Base-by-base conservation (phyloP, 2,113 vertebrate species). In the Calidris pygmaea region DNA sequence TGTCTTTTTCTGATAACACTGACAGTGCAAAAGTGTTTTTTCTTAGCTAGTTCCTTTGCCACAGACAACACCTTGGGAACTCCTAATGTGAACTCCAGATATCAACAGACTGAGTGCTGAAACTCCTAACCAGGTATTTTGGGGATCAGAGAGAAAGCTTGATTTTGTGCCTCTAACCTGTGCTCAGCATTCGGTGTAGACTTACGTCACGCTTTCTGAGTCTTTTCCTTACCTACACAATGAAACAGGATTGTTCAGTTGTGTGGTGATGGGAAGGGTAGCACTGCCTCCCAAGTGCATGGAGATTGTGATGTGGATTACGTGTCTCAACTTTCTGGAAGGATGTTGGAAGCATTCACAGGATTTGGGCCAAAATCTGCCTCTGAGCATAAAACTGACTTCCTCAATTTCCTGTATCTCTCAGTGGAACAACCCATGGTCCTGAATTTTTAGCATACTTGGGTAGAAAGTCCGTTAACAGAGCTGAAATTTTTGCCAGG, bases 281-380 rank as follows among this genome's bases (percentile, higher is more conserved):
- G 34, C 16, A 32, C 26, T 45, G 12, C 12, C 4, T 47, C 19
- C 23, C 26, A 87, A 7, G 24, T 3, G 1, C 11, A 4, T 13
- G 24, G 6, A 52, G 21, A 23, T 13, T 68, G 14, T 12, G 5
- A 6, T 20, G 4, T 1, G 3, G 13, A 11, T 59, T 60, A 2
- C 0, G 1, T 18, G 3, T 77, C 52, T 89, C 18, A 55, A 2
- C 19, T 43, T 89, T 67, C 65, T 59, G 34, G 34, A 91, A 91
- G 21, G 6, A 52, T 30, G 10, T 7, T n/a, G 23, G 35, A 75
- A 92, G 55, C 18, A 52, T 7, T 71, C 30, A 74, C 10, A 62
- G 18, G 39, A 72, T 83, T 81, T 81, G 35, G 20, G 8, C 22
- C 24, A 67, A 84, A 87, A 60, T 39, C n/a, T 93, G 12, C 4